phyloP scores from a whole-genome alignment of 2,888 invertebrate species.

The Dryococelus australis region DNA sequence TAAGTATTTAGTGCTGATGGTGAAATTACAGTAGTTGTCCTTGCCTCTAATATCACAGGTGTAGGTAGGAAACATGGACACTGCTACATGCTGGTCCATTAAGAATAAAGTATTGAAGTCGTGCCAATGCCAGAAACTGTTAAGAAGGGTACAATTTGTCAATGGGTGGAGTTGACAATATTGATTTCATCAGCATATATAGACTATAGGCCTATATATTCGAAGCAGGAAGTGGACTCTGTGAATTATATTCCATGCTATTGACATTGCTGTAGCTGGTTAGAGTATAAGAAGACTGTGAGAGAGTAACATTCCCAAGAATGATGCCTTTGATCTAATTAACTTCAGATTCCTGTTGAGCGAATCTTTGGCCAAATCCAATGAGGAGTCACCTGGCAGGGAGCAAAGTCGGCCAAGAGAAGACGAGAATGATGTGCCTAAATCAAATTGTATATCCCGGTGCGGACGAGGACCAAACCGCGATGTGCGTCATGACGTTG shows the following conservation, averaged over 20 bases:
- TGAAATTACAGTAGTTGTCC: not conserved
- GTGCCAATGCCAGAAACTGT: not conserved
- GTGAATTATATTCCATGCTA: not conserved
- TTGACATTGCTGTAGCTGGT: not conserved
- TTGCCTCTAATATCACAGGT: not conserved
- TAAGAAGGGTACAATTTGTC: not conserved
- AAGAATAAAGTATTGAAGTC: not conserved
- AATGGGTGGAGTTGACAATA: not conserved
- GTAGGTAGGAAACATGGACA: conserved; percentile 31
- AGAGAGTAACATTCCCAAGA: not conserved
- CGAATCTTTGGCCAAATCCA: not conserved
- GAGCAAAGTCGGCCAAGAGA: not conserved
- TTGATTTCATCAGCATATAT: conserved; percentile 29
- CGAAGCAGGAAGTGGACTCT: not conserved
- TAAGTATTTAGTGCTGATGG: conserved; percentile 1
- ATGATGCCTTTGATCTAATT: not conserved
- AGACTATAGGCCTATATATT: not conserved
- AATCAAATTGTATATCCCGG: not conserved
- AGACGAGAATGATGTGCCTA: not conserved
- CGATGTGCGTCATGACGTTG: not conserved
- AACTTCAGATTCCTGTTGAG: not conserved
- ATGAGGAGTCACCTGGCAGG: not conserved
- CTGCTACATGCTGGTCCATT: not conserved
- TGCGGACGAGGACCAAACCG: not conserved
- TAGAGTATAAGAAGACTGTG: not conserved